Base-by-base conservation (phyloP, 2,888 invertebrate genomes). In the Lycaena phlaeas region DNA sequence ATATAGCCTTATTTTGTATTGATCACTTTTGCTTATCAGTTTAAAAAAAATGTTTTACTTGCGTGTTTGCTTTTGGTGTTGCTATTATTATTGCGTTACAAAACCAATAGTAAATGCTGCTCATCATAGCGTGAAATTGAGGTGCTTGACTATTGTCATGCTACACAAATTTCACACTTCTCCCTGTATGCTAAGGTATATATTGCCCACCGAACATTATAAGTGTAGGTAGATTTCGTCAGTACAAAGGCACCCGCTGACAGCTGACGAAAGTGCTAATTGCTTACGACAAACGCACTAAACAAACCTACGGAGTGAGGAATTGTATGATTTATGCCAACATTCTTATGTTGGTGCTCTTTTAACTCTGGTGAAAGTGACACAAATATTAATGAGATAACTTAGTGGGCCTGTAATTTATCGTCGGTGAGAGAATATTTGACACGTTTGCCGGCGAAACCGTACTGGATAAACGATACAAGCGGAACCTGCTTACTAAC, bases 231-330 rank as follows among this genome's bases (percentile, higher is more conserved):
- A 49, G 42, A 43, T 49, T 53, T 50, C 51, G 47, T 50, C 50
- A 51, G 47, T 25, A 40, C 41, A 42, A 40, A 30, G 34, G 46
- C 39, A 40, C 44, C 45, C 53, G 75, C 61, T 76, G 78, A 78
- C 78, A 78, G 69, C 59, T 49, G 62, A 49, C 57, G 57, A 64
- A 73, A 64, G 76, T 73, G 78, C 71, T 78, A 78, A 78, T 78
- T 76, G 64, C 66, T 46, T 45, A 49, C 51, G 59, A 65, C 63
- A 64, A 57, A 50, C 52, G 53, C 59, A 51, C 62, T 50, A 60
- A 61, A 61, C 49, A 58, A 54, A 48, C 15, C 15, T 30, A 22
- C 22, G 18, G 17, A 46, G 50, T 48, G 61, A 58, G 64, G 48
- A 40, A 51, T 42, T 46, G 36, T 49, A 44, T 43, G 36, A 43